Evolutionary conservation across 2,113 vertebrate species (phyloP).

Genomic region (Lycocorax pyrrhopterus): DNA sequence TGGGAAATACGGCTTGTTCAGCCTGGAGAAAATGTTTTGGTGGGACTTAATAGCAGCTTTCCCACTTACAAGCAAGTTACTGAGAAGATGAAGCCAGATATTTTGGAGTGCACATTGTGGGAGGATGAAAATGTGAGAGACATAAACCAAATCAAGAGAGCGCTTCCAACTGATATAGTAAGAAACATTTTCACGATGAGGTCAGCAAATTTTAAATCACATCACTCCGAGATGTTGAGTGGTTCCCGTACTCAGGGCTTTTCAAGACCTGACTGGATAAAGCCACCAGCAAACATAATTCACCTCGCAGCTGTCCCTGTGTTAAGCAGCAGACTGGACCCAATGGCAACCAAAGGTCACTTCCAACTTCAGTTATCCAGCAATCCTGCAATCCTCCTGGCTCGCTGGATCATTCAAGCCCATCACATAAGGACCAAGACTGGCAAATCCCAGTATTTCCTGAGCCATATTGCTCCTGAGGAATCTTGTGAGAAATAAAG

Average conservation of each 20-base stretch:
- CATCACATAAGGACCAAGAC: neutral
- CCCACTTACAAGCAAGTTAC: neutral
- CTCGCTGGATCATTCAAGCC: neutral
- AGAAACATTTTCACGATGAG: neutral
- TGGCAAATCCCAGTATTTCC: neutral
- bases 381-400: neutral
- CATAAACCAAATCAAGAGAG: neutral
- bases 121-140: neutral
- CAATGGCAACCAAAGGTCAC: neutral
- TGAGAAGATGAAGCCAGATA: neutral
- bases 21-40: neutral
- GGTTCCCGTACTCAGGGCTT: neutral
- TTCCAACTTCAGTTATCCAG: neutral
- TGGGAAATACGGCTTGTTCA: neutral
- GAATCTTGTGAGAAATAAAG: neutral
- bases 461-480: neutral
- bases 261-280: neutral
- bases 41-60: neutral
- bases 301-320: neutral
- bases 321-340: neutral
- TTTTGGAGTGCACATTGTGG: neutral
- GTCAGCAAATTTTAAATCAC: neutral
- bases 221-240: neutral
- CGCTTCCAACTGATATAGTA: neutral
- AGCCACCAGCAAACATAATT: neutral